Base-by-base conservation (phyloP, 2,888 invertebrate genomes). In the Epinotia brunnichana region DNA sequence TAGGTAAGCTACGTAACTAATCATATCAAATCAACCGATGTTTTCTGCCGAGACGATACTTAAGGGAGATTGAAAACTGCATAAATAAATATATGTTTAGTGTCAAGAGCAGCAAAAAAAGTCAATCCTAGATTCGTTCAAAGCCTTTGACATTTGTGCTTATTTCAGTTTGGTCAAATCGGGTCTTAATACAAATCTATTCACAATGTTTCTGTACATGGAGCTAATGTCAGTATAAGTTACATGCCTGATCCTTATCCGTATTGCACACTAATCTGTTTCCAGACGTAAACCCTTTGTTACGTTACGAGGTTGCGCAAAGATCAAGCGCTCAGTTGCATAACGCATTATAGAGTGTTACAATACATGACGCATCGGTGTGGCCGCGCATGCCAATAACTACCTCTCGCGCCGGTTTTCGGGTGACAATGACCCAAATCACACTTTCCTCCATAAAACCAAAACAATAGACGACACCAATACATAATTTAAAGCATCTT, bases 351-450 rank as follows among this genome's bases (percentile, higher is more conserved):
- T 75, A 75, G 76, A 76, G 78, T 75, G 82, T 87, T 87, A 89
- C 90, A 85, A 82, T 83, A 78, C 79, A 82, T 90, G 91, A 90
- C 89, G 89, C 91, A 90, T 85, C 80, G 78, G 70, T 76, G 80
- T 79, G 85, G 83, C 76, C 77, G 74, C 76, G 90, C 81, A 80
- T 91, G 78, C 85, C 79, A 84, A 90, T 83, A 35, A 9, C 35
- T 35, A 78, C 80, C 76, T 77, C 79, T 81, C 85, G 90, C 85
- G 84, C 91, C 81, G 84, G 82, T 88, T 90, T 69, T 86, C 81
- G 80, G 80, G 79, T 84, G 90, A 89, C 92, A 90, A 81, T 91
- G 92, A 91, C 92, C 87, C 86, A 85, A 83, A 89, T 90, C 83
- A 78, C 76, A 84, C 86, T 88, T 88, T 88, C 85, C 85, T 87